These are phyloP conservation scores for Cenopis cana DNA, from an alignment of 2,888 invertebrate species.

Conservation along the genomic window DNA sequence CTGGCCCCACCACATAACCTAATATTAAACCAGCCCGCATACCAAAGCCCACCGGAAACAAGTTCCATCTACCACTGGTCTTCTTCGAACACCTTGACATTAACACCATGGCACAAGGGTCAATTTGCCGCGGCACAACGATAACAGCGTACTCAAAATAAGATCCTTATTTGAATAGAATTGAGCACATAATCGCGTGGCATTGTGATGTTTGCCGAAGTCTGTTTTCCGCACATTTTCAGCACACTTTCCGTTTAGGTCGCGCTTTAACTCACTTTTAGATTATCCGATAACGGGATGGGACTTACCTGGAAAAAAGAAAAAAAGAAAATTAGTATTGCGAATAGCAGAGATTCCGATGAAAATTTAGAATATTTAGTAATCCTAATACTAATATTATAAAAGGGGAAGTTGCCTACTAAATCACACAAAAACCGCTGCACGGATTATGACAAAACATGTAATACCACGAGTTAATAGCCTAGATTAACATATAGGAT, in stretches of 20 bases:
- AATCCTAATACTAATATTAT: too few relatives aligned
- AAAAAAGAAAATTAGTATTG: neutral
- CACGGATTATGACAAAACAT: too few relatives aligned
- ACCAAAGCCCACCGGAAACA: slow-evolving; percentile 34
- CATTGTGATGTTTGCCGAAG: slow-evolving; percentile 3
- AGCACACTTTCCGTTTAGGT: slow-evolving; percentile 1
- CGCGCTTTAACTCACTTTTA: slow-evolving; percentile 9
- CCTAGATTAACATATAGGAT: too few relatives aligned
- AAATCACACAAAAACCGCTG: too few relatives aligned
- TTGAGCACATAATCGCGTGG: slow-evolving; percentile 18
- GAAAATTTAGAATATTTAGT: too few relatives aligned
- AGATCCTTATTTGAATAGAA: slow-evolving; percentile 11
- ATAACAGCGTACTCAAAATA: too few relatives aligned
- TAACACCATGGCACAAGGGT: neutral
- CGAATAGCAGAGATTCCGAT: too few relatives aligned
- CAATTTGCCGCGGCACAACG: neutral
- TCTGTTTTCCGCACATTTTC: slow-evolving; percentile 2
- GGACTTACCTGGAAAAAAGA: slow-evolving; percentile 26
- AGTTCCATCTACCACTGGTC: neutral
- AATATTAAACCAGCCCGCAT: slow-evolving; percentile 44
- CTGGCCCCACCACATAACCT: slow-evolving; percentile 36
- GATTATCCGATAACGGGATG: neutral
- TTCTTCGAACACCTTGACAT: slow-evolving; percentile 2
- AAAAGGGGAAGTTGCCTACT: too few relatives aligned
- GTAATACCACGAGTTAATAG: too few relatives aligned